These are phyloP conservation scores for Callipepla squamata DNA, from an alignment of 2,113 vertebrate species.

Conservation along the genomic window DNA sequence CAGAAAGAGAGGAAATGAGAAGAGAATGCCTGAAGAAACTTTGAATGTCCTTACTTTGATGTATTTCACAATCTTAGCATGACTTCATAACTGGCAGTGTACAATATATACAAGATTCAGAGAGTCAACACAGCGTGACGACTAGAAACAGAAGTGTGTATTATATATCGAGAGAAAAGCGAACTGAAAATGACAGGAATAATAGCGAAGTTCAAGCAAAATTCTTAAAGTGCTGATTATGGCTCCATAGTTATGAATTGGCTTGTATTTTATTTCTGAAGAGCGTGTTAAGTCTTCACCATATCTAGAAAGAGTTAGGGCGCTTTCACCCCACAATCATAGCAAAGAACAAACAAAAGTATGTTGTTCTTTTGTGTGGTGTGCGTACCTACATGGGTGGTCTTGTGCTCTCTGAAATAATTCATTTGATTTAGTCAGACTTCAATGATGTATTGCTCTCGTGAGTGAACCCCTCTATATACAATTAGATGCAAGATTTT, in stretches of 20 bases:
- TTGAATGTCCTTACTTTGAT: constrained; percentile 49
- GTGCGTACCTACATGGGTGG: background rate
- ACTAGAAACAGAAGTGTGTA: constrained; percentile 44
- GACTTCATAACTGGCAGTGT: constrained; percentile 60
- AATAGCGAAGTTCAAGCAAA: constrained; percentile 40
- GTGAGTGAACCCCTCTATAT: background rate
- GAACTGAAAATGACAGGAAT: constrained; percentile 44
- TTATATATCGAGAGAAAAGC: constrained; percentile 44
- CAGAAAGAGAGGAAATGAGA: constrained; percentile 43
- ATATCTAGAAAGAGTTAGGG: constrained; percentile 8
- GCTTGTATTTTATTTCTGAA: background rate
- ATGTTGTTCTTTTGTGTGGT: background rate
- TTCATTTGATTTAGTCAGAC: fast-evolving
- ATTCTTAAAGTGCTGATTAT: constrained; percentile 1
- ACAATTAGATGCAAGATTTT: background rate
- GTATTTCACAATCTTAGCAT: constrained; percentile 38
- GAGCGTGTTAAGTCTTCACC: background rate
- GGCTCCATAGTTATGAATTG: background rate
- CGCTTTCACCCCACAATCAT: background rate
- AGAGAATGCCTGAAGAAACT: constrained; percentile 37
- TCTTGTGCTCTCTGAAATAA: background rate
- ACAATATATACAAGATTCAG: background rate
- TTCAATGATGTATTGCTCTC: background rate
- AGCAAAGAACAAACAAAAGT: background rate
- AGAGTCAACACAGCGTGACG: constrained; percentile 11